Percentiles rank a stretch among this genome's conserved stretches.
phyloP scores from a whole-genome alignment of 2,888 invertebrate genomes.

The Apeira syringaria region DNA sequence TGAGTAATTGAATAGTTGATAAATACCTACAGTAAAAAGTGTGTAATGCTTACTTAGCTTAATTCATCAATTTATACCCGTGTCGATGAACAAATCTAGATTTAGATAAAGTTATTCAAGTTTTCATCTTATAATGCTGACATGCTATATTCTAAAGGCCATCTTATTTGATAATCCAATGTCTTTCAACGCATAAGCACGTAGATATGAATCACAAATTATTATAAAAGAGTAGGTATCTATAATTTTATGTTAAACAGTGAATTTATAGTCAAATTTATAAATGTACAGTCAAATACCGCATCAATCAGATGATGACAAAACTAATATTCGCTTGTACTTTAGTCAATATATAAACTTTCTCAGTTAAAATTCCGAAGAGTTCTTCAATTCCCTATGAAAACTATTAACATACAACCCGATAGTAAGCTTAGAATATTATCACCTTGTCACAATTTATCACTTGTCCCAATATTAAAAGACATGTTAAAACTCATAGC shows the following conservation, averaged over 20 bases:
- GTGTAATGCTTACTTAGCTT: too few species aligned
- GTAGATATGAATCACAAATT: slow-evolving; percentile 5
- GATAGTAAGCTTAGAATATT: background rate
- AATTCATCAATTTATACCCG: too few species aligned
- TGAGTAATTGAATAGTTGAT: too few species aligned
- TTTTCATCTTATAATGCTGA: too few species aligned
- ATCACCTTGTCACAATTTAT: slow-evolving; percentile 1
- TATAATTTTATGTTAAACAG: slow-evolving; percentile 8
- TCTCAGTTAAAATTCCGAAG: slow-evolving; percentile 4
- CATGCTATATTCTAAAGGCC: too few species aligned
- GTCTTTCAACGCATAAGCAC: background rate
- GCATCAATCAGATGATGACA: slow-evolving; percentile 9
- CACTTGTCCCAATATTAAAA: too few species aligned
- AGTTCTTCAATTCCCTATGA: slow-evolving; percentile 5
- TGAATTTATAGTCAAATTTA: slow-evolving; percentile 4
- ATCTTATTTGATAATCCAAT: too few species aligned
- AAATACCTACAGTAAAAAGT: too few species aligned
- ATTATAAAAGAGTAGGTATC: background rate
- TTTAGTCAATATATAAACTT: slow-evolving; percentile 12
- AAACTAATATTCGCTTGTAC: slow-evolving; percentile 14
- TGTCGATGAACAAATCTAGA: too few species aligned
- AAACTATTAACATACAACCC: slow-evolving; percentile 1
- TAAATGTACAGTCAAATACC: slow-evolving; percentile 8
- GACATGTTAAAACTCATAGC: background rate
- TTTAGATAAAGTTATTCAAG: too few species aligned